Conservation (phyloP, 2,797 vertebrate species). For the Momotus momota region DNA sequence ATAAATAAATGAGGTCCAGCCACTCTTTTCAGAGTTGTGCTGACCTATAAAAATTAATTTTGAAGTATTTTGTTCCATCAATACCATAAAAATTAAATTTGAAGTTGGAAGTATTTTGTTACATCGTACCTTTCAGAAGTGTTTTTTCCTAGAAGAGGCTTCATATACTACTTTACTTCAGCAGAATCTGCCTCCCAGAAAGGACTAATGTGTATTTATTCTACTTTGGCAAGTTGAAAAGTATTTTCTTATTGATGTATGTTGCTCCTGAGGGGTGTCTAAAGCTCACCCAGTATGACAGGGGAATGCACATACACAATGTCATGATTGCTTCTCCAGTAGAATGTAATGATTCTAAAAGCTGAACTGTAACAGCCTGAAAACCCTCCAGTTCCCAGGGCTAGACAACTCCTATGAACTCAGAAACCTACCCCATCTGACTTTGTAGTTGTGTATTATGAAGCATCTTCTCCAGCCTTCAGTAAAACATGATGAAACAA, state of each 20-base stretch:
- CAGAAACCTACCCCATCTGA: neutral
- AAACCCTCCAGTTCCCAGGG: neutral
- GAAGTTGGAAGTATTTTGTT: too few relatives aligned
- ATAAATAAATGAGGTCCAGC: rapidly evolving
- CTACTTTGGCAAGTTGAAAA: neutral
- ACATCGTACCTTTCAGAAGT: neutral
- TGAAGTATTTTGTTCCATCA: neutral
- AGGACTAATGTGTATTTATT: neutral
- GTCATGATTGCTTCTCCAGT: neutral
- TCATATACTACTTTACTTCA: neutral
- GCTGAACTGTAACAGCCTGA: neutral
- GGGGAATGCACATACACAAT: neutral
- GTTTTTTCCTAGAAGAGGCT: neutral
- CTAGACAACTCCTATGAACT: neutral
- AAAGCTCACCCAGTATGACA: neutral
- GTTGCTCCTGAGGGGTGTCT: neutral
- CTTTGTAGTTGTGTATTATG: neutral
- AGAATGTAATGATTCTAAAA: neutral
- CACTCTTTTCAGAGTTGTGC: neutral
- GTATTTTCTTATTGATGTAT: neutral
- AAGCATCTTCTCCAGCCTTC: neutral
- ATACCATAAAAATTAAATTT: too few relatives aligned
- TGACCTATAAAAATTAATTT: neutral
- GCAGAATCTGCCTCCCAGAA: neutral
- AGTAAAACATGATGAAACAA: neutral